Evolutionary conservation across 1,140 invertebrate genomes (phyloP), one percentile per base, ranked within the genome.

Genomic region (Bombyx mori): DNA sequence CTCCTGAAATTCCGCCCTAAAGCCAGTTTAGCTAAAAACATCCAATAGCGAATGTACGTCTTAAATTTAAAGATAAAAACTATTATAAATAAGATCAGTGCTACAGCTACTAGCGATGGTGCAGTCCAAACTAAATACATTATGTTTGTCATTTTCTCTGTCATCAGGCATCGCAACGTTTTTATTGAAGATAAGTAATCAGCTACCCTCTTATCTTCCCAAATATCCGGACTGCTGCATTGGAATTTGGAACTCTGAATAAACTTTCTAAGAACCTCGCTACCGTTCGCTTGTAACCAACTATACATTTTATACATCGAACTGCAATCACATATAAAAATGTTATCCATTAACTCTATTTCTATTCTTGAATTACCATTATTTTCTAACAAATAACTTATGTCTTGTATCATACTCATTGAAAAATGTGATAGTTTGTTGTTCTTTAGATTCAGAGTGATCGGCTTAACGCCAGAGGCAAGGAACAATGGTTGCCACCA

Each of bases 371-470:
- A 45, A 42, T 80, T 77, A 10, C 54, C 56, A 26, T 50, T 62
- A 50, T 75, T 74, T 56, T 84, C 75, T 35, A 88, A 58, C 42
- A 91, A 68, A 57, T 80, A 79, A 42, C 70, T 72, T 44, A 91
- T 88, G 65, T 91, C 90, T 59, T 88, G 63, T 44, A 90, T 74
- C 90, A 91, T 91, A n/a, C 82, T 85, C 44, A 79, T 47, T 9
- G 86, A 89, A 18, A 91, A 79, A 60, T 87, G 82, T 7, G 86
- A 82, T 49, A 91, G 82, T 75, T 89, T 89, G 69, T 91, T 91
- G 43, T 88, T 79, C 3, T 74, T 75, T 44, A 90, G 63, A 56
- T 79, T 72, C 1, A 91, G 26, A 35, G 71, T 76, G 6, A 63
- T 60, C 5, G 89, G 69, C 9, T 61, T 65, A 12, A 88, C 79